Conservation (phyloP, 2,113 vertebrate genomes). For the Dissostichus mawsoni region DNA sequence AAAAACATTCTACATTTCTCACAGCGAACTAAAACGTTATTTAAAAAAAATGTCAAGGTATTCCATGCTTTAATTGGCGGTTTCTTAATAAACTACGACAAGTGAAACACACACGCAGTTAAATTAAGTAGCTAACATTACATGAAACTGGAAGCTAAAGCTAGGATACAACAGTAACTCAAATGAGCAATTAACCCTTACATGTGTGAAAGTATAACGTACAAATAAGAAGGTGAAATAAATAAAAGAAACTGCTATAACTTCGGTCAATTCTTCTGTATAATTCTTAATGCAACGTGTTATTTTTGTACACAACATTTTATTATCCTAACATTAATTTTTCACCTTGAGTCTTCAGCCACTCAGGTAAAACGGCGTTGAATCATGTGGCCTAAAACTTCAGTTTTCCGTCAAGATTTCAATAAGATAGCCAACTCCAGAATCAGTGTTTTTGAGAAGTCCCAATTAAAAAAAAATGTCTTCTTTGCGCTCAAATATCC, state of each 20-base stretch:
- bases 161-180: background rate
- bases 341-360: slow-evolving; percentile 74
- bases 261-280: fast-evolving
- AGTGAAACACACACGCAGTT: background rate
- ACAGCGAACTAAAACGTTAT: background rate
- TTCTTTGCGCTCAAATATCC: slow-evolving; percentile 64
- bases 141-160: background rate
- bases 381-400: slow-evolving; percentile 50
- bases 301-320: background rate
- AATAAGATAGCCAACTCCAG: slow-evolving; percentile 39
- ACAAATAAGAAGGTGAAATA: background rate
- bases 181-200: background rate
- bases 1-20: slow-evolving; percentile 32
- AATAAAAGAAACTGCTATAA: background rate
- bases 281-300: background rate
- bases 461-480: slow-evolving; percentile 50
- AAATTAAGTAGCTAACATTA: background rate
- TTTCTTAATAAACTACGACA: background rate
- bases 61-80: fast-evolving
- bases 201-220: background rate
- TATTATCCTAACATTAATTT: background rate
- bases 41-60: background rate
- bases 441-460: background rate
- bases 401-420: slow-evolving; percentile 16
- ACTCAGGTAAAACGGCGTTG: slow-evolving; percentile 53